A percentile compares a stretch with the other conserved stretches of the same genome.
Evolutionary conservation across 2,888 invertebrate genomes (phyloP).

Genomic region (Drosophila siamana): DNA sequence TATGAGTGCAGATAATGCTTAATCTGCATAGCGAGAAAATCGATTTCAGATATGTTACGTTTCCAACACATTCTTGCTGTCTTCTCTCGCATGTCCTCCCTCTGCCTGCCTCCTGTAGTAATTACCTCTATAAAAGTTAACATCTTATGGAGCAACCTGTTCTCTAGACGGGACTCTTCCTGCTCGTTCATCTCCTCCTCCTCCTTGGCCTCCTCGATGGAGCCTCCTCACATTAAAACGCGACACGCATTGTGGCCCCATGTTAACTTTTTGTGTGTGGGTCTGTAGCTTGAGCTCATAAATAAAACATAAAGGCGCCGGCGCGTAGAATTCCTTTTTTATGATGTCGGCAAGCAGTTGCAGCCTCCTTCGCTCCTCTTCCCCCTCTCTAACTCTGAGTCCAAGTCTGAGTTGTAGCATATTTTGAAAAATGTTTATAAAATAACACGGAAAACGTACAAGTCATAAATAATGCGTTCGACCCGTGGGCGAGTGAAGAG

Average conservation of each 20-base stretch:
- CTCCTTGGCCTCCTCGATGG: too few relatives aligned
- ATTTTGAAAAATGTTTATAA: slow-evolving; percentile 81
- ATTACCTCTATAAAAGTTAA: slow-evolving; percentile 55
- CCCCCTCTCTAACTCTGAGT: not conserved
- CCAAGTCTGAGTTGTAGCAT: slow-evolving; percentile 52
- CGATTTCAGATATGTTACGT: slow-evolving; percentile 45
- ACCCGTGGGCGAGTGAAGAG: not conserved
- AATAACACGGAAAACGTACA: slow-evolving; percentile 78
- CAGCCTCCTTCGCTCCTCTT: slow-evolving; percentile 30
- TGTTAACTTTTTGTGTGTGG: slow-evolving; percentile 61
- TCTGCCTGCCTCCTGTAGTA: slow-evolving; percentile 14
- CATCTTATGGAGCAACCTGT: slow-evolving; percentile 27
- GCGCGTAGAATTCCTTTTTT: slow-evolving; percentile 68
- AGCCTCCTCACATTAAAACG: slow-evolving; percentile 66
- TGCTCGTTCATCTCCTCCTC: not conserved
- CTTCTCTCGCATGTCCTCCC: not conserved
- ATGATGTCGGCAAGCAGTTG: slow-evolving; percentile 69
- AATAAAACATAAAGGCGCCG: slow-evolving; percentile 78
- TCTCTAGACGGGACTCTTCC: slow-evolving; percentile 6
- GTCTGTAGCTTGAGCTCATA: slow-evolving; percentile 65
- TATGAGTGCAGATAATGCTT: slow-evolving; percentile 59
- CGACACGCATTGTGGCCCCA: slow-evolving; percentile 59
- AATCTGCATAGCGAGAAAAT: slow-evolving; percentile 60
- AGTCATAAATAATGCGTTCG: slow-evolving; percentile 80
- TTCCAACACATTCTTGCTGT: slow-evolving; percentile 12